Conservation (phyloP, 2,888 invertebrate species). For the Nomada ruficornis region DNA sequence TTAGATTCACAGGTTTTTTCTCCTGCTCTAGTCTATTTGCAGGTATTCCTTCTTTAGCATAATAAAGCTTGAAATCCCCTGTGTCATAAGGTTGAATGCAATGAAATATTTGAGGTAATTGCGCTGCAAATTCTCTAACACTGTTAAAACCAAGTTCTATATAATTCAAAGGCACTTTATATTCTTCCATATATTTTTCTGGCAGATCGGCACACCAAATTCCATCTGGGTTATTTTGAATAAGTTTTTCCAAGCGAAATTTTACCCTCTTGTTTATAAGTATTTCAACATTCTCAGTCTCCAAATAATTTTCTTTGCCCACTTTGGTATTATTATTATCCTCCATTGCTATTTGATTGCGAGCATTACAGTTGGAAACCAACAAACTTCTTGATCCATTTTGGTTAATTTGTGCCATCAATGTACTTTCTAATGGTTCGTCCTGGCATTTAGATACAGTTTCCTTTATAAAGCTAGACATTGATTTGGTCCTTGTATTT, state of each 20-base stretch:
- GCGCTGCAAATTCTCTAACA: slow-evolving; percentile 74
- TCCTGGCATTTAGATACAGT: slow-evolving; percentile 23
- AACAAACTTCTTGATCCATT: background rate
- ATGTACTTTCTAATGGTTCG: background rate
- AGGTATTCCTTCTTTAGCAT: slow-evolving; percentile 63
- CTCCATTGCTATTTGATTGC: background rate
- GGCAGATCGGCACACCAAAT: slow-evolving; percentile 81
- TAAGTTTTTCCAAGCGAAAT: slow-evolving; percentile 73
- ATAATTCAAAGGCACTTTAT: slow-evolving; percentile 75
- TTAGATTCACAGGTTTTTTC: slow-evolving; percentile 39
- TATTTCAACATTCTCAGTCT: slow-evolving; percentile 31
- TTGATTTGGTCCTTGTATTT: background rate
- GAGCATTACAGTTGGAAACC: background rate
- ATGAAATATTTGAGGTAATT: slow-evolving; percentile 78
- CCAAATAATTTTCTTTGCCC: background rate
- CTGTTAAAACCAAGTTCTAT: slow-evolving; percentile 78
- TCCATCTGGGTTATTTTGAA: slow-evolving; percentile 77
- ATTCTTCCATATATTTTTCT: slow-evolving; percentile 71
- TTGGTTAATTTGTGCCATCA: background rate
- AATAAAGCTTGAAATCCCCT: slow-evolving; percentile 74
- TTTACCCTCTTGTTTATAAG: slow-evolving; percentile 71
- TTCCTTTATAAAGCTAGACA: slow-evolving; percentile 27
- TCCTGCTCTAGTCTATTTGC: background rate
- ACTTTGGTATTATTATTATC: background rate
- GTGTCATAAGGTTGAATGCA: slow-evolving; percentile 59